A percentile compares a stretch with the other conserved stretches of the same genome.
Evolutionary conservation across 2,888 invertebrate genomes (phyloP).

Genomic region (Melinaea menophilus): DNA sequence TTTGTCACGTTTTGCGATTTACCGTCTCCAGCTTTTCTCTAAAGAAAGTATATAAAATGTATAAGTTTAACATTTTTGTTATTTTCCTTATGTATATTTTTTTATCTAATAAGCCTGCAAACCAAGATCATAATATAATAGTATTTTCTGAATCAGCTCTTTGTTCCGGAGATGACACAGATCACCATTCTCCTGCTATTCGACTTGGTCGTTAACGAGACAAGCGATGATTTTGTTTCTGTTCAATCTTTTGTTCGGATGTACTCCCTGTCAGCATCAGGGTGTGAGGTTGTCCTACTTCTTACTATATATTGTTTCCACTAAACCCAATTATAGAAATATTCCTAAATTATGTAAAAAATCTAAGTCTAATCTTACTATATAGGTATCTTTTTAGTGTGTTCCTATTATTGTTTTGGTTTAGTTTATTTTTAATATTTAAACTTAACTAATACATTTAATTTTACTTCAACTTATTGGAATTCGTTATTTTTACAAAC

Average conservation of each 20-base stretch:
- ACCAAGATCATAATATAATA: conserved; percentile 16
- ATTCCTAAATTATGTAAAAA: not conserved
- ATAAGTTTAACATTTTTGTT: no score
- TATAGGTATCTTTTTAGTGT: not conserved
- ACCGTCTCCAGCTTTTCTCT: no score
- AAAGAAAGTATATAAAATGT: no score
- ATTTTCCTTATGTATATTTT: no score
- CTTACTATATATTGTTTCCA: not conserved
- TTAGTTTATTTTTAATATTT: no score
- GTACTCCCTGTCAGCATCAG: conserved; percentile 53
- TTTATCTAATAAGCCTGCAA: no score
- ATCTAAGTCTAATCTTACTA: not conserved
- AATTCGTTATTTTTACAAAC: no score
- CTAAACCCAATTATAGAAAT: not conserved
- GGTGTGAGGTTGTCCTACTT: conserved; percentile 40
- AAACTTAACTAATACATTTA: no score
- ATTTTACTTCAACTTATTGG: no score
- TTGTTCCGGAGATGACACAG: conserved; percentile 28
- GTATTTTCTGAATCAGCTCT: conserved; percentile 14
- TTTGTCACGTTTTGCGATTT: no score
- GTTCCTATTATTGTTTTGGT: not conserved
- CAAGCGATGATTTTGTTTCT: conserved; percentile 71
- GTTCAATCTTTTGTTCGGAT: conserved; percentile 59
- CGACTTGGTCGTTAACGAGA: conserved; percentile 70
- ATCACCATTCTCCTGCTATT: conserved; percentile 46